A percentile compares a stretch with the other conserved stretches of the same genome.
Conservation (phyloP, 2,113 vertebrate genomes). For the Pelobates fuscus region DNA sequence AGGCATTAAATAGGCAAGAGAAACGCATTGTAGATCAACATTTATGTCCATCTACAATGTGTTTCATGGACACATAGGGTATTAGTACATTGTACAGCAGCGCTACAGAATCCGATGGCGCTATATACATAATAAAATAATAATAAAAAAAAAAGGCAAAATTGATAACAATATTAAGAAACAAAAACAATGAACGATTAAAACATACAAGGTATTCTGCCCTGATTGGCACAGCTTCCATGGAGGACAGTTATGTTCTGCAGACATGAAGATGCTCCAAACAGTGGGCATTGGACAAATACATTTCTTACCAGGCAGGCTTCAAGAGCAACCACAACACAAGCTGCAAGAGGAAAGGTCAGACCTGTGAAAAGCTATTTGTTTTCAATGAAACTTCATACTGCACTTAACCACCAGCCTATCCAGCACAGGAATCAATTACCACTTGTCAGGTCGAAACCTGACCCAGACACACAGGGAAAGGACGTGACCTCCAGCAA, state of each 20-base stretch:
- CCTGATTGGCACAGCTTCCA: no score
- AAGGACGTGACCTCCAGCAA: constrained; percentile 82
- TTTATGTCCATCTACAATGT: no score
- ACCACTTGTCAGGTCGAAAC: constrained; percentile 94
- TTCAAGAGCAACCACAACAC: constrained; percentile 71
- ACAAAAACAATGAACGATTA: not conserved
- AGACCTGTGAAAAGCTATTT: constrained; percentile 87
- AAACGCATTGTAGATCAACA: no score
- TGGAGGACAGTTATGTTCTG: no score
- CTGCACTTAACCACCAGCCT: constrained; percentile 87
- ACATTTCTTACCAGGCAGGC: constrained; percentile 37
- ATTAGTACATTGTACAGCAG: no score
- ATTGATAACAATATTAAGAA: no score
- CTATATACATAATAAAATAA: no score
- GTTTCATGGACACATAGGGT: no score
- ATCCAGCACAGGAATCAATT: constrained; percentile 95
- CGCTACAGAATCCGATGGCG: no score
- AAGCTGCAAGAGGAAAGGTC: constrained; percentile 75
- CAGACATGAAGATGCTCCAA: constrained; percentile 52
- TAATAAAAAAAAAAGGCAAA: no score
- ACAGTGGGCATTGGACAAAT: not conserved
- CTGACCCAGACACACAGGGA: constrained; percentile 80
- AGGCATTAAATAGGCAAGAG: no score
- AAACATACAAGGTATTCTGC: constrained; percentile 57
- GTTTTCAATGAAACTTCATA: constrained; percentile 99